A percentile compares a stretch with the other conserved stretches of the same genome.
phyloP scores from a whole-genome alignment of 2,888 invertebrate genomes.

The Lathronympha strigana region DNA sequence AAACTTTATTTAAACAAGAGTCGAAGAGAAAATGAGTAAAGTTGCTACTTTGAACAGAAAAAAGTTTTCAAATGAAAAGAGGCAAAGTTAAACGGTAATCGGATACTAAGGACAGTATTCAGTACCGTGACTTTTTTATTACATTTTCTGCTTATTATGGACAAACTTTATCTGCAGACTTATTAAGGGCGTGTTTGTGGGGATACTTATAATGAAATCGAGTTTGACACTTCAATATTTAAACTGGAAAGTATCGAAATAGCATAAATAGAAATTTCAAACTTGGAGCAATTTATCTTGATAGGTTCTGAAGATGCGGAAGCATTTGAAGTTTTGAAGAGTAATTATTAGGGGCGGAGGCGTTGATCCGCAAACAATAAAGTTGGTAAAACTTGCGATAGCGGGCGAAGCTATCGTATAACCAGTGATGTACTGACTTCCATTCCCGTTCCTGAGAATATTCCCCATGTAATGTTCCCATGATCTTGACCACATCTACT shows the following conservation, averaged over 20 bases:
- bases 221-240: conserved; percentile 8
- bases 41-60: conserved; percentile 61
- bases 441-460: neutral
- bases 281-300: conserved; percentile 38
- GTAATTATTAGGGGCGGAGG: conserved; percentile 60
- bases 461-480: too few species aligned
- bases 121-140: conserved; percentile 40
- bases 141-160: conserved; percentile 29
- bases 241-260: conserved; percentile 16
- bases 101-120: conserved; percentile 57
- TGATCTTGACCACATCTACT: too few species aligned
- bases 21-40: conserved; percentile 78
- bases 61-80: conserved; percentile 67
- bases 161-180: conserved; percentile 19
- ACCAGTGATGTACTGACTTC: conserved; percentile 40
- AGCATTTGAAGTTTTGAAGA: conserved; percentile 56
- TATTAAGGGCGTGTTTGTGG: conserved; percentile 2
- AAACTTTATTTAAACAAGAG: conserved; percentile 74
- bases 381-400: conserved; percentile 65
- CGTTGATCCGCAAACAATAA: conserved; percentile 65
- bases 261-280: conserved; percentile 20
- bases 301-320: conserved; percentile 49
- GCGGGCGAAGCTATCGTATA: conserved; percentile 62
- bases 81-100: conserved; percentile 70
- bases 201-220: neutral